Conservation (phyloP, 2,888 invertebrate species). For the Hypselothyrea guttata region DNA sequence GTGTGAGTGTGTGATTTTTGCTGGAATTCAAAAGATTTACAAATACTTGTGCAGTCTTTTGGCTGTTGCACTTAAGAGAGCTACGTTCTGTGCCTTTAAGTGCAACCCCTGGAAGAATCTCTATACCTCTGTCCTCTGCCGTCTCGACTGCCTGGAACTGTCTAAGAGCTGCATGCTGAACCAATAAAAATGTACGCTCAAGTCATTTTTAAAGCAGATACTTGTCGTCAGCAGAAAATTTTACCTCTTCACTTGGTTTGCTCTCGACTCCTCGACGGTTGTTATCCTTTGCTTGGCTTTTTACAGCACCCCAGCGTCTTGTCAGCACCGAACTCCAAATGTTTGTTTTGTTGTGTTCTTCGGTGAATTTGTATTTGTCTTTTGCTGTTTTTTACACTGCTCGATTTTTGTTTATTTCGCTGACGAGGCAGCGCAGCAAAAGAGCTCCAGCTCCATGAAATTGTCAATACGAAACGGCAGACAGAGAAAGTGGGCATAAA, state of each 20-base stretch:
- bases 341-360: constrained; percentile 65
- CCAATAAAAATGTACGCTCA: constrained; percentile 78
- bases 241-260: constrained; percentile 65
- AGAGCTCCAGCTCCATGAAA: constrained; percentile 59
- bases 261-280: constrained; percentile 17
- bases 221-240: constrained; percentile 71
- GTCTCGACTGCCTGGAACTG: neutral
- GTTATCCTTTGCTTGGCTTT: constrained; percentile 50
- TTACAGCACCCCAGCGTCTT: constrained; percentile 79
- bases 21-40: constrained; percentile 76
- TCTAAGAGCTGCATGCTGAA: constrained; percentile 53
- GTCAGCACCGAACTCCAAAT: constrained; percentile 57
- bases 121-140: neutral
- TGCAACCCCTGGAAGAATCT: constrained; percentile 60
- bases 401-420: constrained; percentile 76
- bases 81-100: constrained; percentile 59
- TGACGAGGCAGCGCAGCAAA: constrained; percentile 70
- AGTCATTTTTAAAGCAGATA: constrained; percentile 66
- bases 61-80: constrained; percentile 59
- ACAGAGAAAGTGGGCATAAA: constrained; percentile 31
- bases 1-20: constrained; percentile 58
- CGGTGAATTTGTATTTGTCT: constrained; percentile 70
- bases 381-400: constrained; percentile 43
- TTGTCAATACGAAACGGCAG: constrained; percentile 60
- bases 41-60: constrained; percentile 69